These are phyloP conservation scores for Dorcus parallelipipedus DNA, from an alignment of 2,888 invertebrate genomes.

Conservation along the genomic window DNA sequence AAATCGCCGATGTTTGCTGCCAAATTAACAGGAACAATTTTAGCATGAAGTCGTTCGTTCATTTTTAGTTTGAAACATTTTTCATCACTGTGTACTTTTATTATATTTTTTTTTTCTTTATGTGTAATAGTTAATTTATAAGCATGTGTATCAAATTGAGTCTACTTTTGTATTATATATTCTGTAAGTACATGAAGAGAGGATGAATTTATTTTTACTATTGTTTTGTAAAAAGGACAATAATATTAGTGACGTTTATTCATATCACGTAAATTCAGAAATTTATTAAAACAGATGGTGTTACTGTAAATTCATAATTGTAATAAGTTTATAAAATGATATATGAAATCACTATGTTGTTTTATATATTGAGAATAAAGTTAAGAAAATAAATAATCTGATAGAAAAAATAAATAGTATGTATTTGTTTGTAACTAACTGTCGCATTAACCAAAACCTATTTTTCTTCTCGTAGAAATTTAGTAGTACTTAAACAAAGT, in stretches of 20 bases:
- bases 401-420: conserved; percentile 8
- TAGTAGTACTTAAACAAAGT: too few species aligned
- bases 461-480: too few species aligned
- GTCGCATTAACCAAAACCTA: neutral
- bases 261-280: conserved; percentile 12
- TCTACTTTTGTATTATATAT: conserved; percentile 7
- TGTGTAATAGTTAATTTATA: neutral
- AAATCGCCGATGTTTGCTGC: neutral
- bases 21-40: neutral
- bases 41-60: too few species aligned
- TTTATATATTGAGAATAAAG: conserved; percentile 11
- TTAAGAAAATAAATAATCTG: conserved; percentile 5
- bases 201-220: conserved; percentile 11
- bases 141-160: conserved; percentile 8
- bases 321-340: conserved; percentile 15
- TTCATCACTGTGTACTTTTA: neutral
- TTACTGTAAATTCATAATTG: conserved; percentile 35
- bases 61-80: too few species aligned
- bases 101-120: conserved; percentile 3
- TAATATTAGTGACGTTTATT: conserved; percentile 19
- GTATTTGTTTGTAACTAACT: neutral
- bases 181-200: neutral
- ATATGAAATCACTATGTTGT: conserved; percentile 24
- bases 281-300: conserved; percentile 31
- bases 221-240: conserved; percentile 23